phyloP scores from a whole-genome alignment of 2,888 invertebrate genomes.

The Dione juno region DNA sequence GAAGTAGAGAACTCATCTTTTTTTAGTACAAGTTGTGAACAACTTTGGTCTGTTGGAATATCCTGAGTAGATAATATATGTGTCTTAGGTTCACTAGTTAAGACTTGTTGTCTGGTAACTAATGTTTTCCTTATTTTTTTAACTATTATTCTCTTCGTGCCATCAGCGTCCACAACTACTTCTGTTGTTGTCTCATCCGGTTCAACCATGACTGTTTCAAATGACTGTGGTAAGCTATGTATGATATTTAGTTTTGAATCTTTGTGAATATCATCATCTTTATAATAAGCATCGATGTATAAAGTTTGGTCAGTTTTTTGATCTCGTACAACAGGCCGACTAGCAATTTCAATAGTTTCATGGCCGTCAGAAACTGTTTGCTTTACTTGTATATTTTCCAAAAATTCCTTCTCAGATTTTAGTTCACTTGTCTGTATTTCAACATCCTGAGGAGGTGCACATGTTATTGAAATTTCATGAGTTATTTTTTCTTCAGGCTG shows the following conservation, averaged over 20 bases:
- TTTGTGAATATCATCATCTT: constrained; percentile 78
- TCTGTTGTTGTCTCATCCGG: constrained; percentile 93
- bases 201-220: constrained; percentile 91
- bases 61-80: constrained; percentile 81
- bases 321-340: constrained; percentile 82
- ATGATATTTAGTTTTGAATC: constrained; percentile 88
- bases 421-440: constrained; percentile 85
- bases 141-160: constrained; percentile 90
- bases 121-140: constrained; percentile 88
- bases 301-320: constrained; percentile 84
- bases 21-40: constrained; percentile 87
- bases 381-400: constrained; percentile 86
- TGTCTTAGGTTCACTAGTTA: constrained; percentile 84
- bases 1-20: constrained; percentile 86
- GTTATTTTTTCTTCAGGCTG: constrained; percentile 65
- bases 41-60: constrained; percentile 85
- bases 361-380: constrained; percentile 86
- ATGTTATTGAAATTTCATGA: constrained; percentile 80
- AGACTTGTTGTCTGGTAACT: constrained; percentile 86
- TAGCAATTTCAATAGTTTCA: constrained; percentile 89
- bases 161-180: constrained; percentile 91
- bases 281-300: constrained; percentile 89
- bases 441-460: constrained; percentile 81
- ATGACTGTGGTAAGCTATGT: constrained; percentile 89
- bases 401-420: constrained; percentile 72